Percentiles rank a stretch among this genome's conserved stretches.
Evolutionary conservation across 1,140 invertebrate species (phyloP).

Genomic region (Scylla paramamosain): DNA sequence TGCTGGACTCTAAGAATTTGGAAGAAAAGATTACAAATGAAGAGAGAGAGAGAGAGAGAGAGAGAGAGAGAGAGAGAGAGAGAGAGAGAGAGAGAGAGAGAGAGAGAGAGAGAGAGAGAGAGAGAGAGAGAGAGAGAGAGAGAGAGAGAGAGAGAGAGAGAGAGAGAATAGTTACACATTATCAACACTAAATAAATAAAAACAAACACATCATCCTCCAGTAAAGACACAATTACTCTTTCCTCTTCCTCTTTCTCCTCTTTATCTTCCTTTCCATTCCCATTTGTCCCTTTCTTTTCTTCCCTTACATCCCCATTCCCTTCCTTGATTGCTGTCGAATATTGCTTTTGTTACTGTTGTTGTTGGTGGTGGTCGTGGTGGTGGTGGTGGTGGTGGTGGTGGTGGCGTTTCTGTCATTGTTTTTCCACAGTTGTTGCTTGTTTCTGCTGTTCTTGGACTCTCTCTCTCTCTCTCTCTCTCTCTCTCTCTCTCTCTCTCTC

Average conservation of each 20-base stretch:
- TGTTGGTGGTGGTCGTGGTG: neutral
- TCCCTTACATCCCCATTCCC: neutral
- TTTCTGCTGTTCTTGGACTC: neutral
- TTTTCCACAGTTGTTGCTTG: neutral
- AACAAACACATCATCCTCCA: too few species aligned
- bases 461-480: neutral
- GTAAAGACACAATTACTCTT: too few species aligned
- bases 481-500: neutral
- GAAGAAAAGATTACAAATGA: neutral
- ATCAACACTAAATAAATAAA: too few species aligned
- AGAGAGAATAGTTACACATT: neutral
- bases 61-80: slow-evolving; percentile 31
- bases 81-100: slow-evolving; percentile 4
- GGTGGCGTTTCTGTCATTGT: neutral
- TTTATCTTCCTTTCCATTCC: too few species aligned
- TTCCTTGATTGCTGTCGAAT: neutral
- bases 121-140: neutral
- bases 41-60: slow-evolving; percentile 32
- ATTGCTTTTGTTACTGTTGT: neutral
- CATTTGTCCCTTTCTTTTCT: too few species aligned
- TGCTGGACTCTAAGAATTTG: neutral
- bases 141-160: neutral
- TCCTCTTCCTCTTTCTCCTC: too few species aligned
- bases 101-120: slow-evolving; percentile 7
- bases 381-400: neutral